Conservation (phyloP, 2,113 vertebrate genomes). For the Mastomys coucha region DNA sequence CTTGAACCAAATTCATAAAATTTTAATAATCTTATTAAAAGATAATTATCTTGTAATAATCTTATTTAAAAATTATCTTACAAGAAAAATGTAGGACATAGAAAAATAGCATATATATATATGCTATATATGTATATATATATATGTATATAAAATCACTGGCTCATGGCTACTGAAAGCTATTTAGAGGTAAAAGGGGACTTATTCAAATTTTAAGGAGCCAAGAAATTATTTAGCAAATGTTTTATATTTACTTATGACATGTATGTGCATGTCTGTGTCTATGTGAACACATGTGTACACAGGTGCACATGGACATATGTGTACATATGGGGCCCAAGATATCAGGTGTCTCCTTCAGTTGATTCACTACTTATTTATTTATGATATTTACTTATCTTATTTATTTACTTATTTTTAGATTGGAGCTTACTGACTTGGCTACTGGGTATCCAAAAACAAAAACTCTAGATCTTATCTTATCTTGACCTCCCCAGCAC, state of each 20-base stretch:
- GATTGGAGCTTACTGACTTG: neutral
- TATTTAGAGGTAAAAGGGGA: neutral
- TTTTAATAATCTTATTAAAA: neutral
- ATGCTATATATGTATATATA: too few species aligned
- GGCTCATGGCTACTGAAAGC: neutral
- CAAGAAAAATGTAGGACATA: too few species aligned
- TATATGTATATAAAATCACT: neutral
- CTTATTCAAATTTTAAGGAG: neutral
- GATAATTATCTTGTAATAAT: too few species aligned
- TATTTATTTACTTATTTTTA: neutral
- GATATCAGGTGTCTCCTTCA: neutral
- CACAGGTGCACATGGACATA: too few species aligned
- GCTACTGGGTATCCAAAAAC: neutral
- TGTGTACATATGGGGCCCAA: neutral
- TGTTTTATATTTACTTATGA: neutral
- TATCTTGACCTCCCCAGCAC: too few species aligned
- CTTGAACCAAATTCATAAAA: neutral
- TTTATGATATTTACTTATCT: neutral
- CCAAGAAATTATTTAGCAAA: constrained; percentile 25
- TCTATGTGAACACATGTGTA: neutral
- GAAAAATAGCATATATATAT: too few species aligned
- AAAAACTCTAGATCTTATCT: neutral
- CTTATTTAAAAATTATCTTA: too few species aligned
- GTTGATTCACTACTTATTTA: neutral
- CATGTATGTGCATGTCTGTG: neutral